Conservation (phyloP, 2,113 vertebrate species). For the Cygnus atratus region DNA sequence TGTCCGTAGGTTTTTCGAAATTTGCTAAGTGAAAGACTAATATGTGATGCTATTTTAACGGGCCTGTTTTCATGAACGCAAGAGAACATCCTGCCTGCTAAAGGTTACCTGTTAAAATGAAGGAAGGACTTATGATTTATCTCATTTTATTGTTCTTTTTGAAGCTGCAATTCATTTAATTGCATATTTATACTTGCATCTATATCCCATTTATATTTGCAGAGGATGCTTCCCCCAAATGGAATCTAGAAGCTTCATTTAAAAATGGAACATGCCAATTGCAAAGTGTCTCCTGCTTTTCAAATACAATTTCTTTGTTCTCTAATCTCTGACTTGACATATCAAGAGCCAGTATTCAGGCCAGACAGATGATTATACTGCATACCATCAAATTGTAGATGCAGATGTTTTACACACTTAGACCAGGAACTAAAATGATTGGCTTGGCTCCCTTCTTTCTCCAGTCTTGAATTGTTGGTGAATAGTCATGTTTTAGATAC, state of each 20-base stretch:
- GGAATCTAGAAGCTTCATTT: neutral
- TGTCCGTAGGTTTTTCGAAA: neutral
- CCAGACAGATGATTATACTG: neutral
- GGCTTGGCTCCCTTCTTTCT: neutral
- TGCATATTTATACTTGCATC: neutral
- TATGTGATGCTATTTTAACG: neutral
- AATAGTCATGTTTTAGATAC: neutral
- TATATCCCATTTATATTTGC: neutral
- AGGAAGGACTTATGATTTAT: neutral
- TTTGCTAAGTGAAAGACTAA: neutral
- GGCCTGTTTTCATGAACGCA: neutral
- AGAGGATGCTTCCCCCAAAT: neutral
- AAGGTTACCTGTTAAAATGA: too few relatives aligned
- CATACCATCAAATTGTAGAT: neutral
- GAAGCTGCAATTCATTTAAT: neutral
- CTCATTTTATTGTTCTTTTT: neutral
- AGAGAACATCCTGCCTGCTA: neutral
- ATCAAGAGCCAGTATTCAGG: neutral
- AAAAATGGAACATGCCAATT: neutral
- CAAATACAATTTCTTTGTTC: neutral
- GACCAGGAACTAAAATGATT: neutral
- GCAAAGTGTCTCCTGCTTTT: neutral
- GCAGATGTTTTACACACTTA: neutral
- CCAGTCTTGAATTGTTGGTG: neutral
- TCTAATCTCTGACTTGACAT: neutral